These are phyloP conservation scores for Trachelipus rathkii DNA, from an alignment of 1,140 invertebrate species.

Conservation along the genomic window DNA sequence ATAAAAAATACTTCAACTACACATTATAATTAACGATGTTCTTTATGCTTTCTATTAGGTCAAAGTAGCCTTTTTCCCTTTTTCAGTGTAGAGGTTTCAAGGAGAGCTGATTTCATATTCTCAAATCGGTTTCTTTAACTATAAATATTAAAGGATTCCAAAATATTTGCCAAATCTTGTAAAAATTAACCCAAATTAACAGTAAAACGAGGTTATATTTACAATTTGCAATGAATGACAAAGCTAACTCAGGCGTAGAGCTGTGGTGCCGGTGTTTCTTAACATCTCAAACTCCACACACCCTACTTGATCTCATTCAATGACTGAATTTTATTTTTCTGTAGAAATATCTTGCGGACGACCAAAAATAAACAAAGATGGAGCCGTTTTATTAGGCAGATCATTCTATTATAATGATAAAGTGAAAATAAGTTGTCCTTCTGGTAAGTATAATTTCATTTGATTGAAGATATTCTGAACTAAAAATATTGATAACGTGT, in stretches of 20 bases:
- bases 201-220: constrained; percentile 68
- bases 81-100: too few relatives aligned
- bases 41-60: too few relatives aligned
- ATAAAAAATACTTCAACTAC: too few relatives aligned
- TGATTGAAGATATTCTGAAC: neutral
- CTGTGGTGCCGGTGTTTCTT: constrained; percentile 16
- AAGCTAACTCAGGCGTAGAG: neutral
- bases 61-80: too few relatives aligned
- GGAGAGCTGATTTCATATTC: too few relatives aligned
- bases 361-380: constrained; percentile 48
- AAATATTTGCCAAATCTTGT: too few relatives aligned
- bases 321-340: constrained; percentile 24
- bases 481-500: too few relatives aligned
- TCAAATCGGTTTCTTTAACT: too few relatives aligned
- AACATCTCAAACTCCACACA: too few relatives aligned
- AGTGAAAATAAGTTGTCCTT: constrained; percentile 53
- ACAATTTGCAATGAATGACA: neutral
- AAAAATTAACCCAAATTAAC: neutral
- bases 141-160: too few relatives aligned
- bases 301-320: too few relatives aligned
- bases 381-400: constrained; percentile 51
- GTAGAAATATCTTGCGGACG: constrained; percentile 54
- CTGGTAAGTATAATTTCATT: constrained; percentile 45
- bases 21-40: too few relatives aligned
- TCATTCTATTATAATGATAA: constrained; percentile 55